Evolutionary conservation across 2,113 vertebrate species (phyloP).

Genomic region (Lepus timidus): DNA sequence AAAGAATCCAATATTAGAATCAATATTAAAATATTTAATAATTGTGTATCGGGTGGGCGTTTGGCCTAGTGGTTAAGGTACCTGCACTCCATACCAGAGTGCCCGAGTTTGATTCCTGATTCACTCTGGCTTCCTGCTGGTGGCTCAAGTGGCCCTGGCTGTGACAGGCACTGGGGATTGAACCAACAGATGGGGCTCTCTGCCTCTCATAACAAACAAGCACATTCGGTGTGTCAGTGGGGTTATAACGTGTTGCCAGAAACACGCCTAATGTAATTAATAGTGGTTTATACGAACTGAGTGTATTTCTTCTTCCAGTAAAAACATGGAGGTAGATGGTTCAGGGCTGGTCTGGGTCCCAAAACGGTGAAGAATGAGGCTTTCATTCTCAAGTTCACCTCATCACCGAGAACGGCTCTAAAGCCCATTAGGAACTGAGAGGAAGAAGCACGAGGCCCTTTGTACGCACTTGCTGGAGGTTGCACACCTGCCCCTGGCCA

Average conservation of each 20-base stretch:
- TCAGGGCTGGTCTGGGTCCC: neutral
- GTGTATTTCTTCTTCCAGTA: neutral
- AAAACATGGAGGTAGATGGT: neutral
- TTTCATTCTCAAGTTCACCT: neutral
- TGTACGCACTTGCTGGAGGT: neutral
- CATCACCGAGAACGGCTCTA: neutral
- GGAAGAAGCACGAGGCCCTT: neutral
- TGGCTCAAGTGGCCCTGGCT: too few species aligned
- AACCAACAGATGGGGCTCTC: too few species aligned
- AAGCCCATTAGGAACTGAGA: neutral
- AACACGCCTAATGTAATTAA: neutral
- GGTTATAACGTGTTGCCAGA: neutral
- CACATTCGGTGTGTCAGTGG: neutral
- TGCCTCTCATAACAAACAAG: too few species aligned
- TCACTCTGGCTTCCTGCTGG: too few species aligned
- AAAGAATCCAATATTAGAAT: neutral
- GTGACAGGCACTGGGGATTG: too few species aligned
- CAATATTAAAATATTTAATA: neutral
- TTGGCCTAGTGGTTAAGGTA: too few species aligned
- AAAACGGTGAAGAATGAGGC: neutral
- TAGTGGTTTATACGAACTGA: neutral
- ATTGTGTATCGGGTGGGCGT: neutral
- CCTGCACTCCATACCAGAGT: too few species aligned
- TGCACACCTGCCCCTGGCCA: neutral
- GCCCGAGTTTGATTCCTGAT: too few species aligned